phyloP scores from a whole-genome alignment of 1,140 invertebrate species.

The Parapsyche elsis region DNA sequence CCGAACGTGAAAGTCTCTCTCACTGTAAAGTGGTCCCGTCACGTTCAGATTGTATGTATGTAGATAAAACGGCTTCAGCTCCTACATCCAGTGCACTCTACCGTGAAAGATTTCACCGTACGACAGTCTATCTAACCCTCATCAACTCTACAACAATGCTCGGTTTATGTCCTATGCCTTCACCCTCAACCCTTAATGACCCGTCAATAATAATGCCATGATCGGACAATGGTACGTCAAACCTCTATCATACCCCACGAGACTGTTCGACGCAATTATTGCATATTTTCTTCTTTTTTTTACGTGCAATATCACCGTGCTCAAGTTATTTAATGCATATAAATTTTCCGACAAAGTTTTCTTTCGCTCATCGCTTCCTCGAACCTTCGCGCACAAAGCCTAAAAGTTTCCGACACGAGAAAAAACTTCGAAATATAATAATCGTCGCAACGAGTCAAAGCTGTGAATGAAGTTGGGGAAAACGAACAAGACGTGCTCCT shows the following conservation, averaged over 20 bases:
- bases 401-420: neutral
- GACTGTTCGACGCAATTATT: neutral
- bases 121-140: constrained; percentile 42
- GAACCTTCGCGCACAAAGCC: neutral
- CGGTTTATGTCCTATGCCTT: constrained; percentile 31
- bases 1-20: neutral
- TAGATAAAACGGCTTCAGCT: constrained; percentile 35
- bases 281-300: neutral
- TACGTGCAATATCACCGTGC: neutral
- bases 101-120: constrained; percentile 39
- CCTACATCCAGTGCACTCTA: constrained; percentile 37
- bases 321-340: constrained; percentile 5
- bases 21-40: neutral
- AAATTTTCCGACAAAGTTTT: neutral
- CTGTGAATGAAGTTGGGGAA: neutral
- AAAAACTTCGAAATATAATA: constrained; percentile 5
- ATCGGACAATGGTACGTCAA: constrained; percentile 33
- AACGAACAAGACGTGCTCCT: neutral
- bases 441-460: neutral
- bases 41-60: constrained; percentile 11
- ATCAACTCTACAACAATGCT: constrained; percentile 37
- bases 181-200: constrained; percentile 34
- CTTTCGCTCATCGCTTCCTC: neutral
- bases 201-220: constrained; percentile 41
- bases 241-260: constrained; percentile 5